Percentiles rank a stretch among this genome's conserved stretches.
phyloP scores from a whole-genome alignment of 1,140 invertebrate genomes.

The Drosophila hydei region DNA sequence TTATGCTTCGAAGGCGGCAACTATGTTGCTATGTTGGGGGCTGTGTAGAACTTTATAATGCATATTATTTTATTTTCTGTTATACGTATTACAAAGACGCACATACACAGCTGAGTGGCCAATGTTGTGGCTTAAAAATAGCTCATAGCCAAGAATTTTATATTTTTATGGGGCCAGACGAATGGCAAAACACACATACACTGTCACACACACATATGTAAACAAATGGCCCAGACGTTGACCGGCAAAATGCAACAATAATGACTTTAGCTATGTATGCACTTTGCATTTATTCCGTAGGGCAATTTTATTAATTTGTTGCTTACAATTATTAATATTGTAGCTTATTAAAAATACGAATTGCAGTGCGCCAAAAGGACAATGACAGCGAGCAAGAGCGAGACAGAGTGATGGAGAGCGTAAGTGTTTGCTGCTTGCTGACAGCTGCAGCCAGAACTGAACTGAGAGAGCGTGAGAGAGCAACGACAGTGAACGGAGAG shows the following conservation, averaged over 20 bases:
- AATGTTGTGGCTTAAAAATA: slow-evolving; percentile 62
- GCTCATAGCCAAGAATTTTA: slow-evolving; percentile 56
- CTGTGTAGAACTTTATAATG: slow-evolving; percentile 14
- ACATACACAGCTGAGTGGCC: not conserved
- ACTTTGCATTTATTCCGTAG: not conserved
- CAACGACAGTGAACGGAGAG: slow-evolving; percentile 23
- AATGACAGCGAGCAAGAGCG: slow-evolving; percentile 27
- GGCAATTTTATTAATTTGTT: slow-evolving; percentile 20
- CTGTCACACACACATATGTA: slow-evolving; percentile 26
- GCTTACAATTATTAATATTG: slow-evolving; percentile 44
- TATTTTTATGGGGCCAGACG: slow-evolving; percentile 61
- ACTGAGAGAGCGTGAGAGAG: slow-evolving; percentile 8
- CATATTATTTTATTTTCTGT: slow-evolving; percentile 12
- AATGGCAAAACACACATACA: slow-evolving; percentile 28
- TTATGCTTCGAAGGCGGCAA: slow-evolving; percentile 10
- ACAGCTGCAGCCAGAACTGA: slow-evolving; percentile 37
- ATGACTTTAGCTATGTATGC: slow-evolving; percentile 33
- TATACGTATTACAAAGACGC: not conserved
- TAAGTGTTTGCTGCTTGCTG: slow-evolving; percentile 7
- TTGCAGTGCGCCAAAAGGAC: slow-evolving; percentile 47
- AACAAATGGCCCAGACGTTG: slow-evolving; percentile 22
- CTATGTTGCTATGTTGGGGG: too few relatives aligned
- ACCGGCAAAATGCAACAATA: slow-evolving; percentile 12
- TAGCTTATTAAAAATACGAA: slow-evolving; percentile 41
- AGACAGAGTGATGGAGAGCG: slow-evolving; percentile 7